Conservation (phyloP, 2,797 vertebrate species). For the Nyctalus aviator region DNA sequence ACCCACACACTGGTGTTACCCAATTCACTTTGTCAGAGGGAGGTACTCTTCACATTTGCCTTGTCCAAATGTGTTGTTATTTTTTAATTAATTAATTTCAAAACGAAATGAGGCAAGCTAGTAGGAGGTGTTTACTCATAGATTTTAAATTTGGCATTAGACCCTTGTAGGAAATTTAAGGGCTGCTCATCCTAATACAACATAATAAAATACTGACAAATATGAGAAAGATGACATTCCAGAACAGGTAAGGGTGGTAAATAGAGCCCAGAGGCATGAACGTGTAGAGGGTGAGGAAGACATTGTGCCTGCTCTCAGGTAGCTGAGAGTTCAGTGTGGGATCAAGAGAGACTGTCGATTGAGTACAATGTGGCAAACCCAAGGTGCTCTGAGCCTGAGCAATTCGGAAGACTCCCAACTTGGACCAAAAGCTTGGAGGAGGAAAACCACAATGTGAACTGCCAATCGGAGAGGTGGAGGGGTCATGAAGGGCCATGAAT, state of each 20-base stretch:
- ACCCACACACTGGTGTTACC: background rate
- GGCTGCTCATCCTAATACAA: background rate
- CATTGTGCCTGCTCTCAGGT: background rate
- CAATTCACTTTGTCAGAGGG: slow-evolving; percentile 50
- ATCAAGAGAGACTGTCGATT: background rate
- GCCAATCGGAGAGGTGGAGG: background rate
- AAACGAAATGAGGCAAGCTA: slow-evolving; percentile 29
- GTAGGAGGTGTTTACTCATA: slow-evolving; percentile 11
- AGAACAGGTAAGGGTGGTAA: background rate
- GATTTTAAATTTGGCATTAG: slow-evolving; percentile 10
- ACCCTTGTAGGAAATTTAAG: background rate
- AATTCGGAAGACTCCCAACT: background rate
- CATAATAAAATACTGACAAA: background rate
- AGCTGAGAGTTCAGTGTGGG: background rate
- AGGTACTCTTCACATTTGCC: slow-evolving; percentile 6
- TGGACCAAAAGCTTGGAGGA: background rate
- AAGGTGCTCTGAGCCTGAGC: background rate
- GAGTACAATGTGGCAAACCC: background rate
- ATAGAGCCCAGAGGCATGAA: background rate
- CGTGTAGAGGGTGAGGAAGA: background rate
- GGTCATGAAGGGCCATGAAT: background rate
- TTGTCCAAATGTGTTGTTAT: slow-evolving; percentile 29
- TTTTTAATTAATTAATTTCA: slow-evolving; percentile 52
- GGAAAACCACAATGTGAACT: background rate
- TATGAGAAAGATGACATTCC: slow-evolving; percentile 45